Percentiles rank a stretch among this genome's conserved stretches.
phyloP scores from a whole-genome alignment of 1,140 invertebrate genomes.

The Lepidotrigona ventralis region DNA sequence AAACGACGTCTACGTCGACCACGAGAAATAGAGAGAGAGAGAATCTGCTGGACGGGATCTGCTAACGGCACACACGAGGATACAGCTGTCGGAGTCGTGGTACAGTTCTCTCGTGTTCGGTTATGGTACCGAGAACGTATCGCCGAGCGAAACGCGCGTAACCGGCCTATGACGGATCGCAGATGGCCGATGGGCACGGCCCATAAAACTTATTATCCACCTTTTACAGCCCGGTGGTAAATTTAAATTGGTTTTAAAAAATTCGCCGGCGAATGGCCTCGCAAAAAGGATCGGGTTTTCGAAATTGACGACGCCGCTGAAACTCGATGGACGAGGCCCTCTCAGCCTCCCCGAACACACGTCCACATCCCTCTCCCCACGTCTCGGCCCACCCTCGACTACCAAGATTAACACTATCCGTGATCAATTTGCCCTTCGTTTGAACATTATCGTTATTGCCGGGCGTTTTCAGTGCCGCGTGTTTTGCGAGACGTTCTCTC shows the following conservation, averaged over 20 bases:
- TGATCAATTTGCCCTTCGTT: conserved; percentile 18
- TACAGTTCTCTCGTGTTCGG: conserved; percentile 14
- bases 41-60: conserved; percentile 17
- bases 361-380: neutral
- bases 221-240: conserved; percentile 69
- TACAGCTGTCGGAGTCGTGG: neutral
- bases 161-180: conserved; percentile 67
- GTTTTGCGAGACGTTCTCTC: neutral
- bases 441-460: neutral
- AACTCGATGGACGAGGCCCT: conserved; percentile 39
- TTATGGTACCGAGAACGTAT: conserved; percentile 51
- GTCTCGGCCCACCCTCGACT: neutral
- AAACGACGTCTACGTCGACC: neutral
- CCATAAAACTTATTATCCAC: conserved; percentile 73
- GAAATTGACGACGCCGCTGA: conserved; percentile 59
- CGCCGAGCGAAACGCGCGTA: conserved; percentile 53
- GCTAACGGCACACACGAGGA: conserved; percentile 30
- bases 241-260: conserved; percentile 70
- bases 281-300: conserved; percentile 48
- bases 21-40: neutral
- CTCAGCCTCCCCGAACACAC: neutral
- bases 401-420: conserved; percentile 45
- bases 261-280: conserved; percentile 60
- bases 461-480: neutral
- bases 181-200: conserved; percentile 67